Base-by-base conservation (phyloP, 23 tunicate genomes). In the Ciona savignyi region DNA sequence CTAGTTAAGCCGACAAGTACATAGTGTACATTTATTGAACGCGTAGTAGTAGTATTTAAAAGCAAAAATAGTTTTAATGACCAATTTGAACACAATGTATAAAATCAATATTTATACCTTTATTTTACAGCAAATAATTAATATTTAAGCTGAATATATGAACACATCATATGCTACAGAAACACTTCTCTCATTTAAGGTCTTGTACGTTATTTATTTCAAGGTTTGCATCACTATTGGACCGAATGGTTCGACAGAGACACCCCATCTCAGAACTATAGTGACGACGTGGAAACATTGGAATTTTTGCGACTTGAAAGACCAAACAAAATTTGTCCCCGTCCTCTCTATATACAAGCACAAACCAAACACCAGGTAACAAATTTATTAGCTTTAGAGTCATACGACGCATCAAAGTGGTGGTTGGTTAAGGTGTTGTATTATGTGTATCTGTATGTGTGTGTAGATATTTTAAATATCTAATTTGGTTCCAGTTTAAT, bases 221-320 rank as follows among this genome's bases (percentile, higher is more conserved):
- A 3, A 80, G 86, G 66, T 24, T 56, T 77, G 29, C 66, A 65
- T 24, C 71, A 87, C 51, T 80, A 71, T 51, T 92, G 98, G 98
- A 92, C 98, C 25, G 49, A 25, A 9, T 92, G 98, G 98, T 70
- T 92, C 2, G 98, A 92, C 32, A 70, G 93, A 27, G 90, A 86
- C 65, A 70, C 82, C 25, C 98, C 98, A 1, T 21, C 60, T 2
- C 68, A 33, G 20, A n/a, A 28, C 4, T 33, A 81, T 51, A 70
- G 77, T 0, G 79, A 85, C 42, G 98, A 92, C 68, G 66, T 64
- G 0, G 98, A 92, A 81, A 62, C 76, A 21, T 34, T 92, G 30
- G 74, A 30, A 62, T 73, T 78, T 2, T 65, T 62, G 1, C 33
- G 32, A 1, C 84, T 78, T 35, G 68, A 78, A 27, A 80, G 78